Conservation (phyloP, 2,797 vertebrate genomes). For the Sarcophilus harrisii region DNA sequence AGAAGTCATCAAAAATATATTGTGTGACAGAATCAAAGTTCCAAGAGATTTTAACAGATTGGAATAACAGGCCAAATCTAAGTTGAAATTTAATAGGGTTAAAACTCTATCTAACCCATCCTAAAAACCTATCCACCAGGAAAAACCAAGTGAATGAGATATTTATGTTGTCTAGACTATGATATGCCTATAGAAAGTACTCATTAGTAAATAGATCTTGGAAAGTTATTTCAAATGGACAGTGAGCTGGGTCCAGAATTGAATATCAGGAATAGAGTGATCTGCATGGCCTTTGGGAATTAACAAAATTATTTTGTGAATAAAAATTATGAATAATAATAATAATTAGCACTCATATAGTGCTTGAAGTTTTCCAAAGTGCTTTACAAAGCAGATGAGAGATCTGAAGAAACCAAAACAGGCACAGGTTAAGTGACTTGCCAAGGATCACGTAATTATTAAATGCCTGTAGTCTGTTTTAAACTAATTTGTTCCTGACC, state of each 20-base stretch:
- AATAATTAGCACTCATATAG: neutral
- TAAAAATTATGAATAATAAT: neutral
- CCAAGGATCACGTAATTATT: neutral
- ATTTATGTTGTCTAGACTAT: neutral
- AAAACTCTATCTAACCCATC: neutral
- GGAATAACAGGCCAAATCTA: neutral
- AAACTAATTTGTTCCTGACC: neutral
- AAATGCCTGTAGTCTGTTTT: neutral
- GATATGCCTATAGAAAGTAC: neutral
- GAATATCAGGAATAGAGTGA: neutral
- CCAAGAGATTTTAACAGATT: neutral
- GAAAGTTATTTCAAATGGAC: neutral
- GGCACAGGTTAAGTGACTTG: neutral
- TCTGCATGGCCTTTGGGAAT: neutral
- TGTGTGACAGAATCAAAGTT: neutral
- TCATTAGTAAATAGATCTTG: neutral
- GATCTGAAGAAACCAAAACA: neutral
- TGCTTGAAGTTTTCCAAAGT: neutral
- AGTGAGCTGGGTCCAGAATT: neutral
- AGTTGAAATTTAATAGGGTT: neutral
- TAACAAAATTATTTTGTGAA: neutral
- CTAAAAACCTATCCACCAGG: neutral
- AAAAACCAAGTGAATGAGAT: neutral
- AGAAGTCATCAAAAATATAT: neutral
- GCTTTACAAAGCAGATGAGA: neutral